phyloP scores from a whole-genome alignment of 2,113 vertebrate species.

The Brachyhypopomus occidentalis region DNA sequence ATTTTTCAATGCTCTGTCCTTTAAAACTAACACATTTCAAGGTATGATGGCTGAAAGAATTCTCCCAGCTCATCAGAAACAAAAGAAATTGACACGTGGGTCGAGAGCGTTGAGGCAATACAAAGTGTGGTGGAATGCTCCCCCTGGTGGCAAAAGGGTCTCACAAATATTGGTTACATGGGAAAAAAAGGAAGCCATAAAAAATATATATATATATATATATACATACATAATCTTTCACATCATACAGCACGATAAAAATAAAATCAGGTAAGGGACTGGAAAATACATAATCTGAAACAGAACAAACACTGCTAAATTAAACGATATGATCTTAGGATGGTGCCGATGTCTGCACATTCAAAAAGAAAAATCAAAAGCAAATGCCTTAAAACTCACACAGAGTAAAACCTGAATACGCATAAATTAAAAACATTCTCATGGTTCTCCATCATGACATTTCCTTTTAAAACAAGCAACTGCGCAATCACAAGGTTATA shows the following conservation, averaged over 20 bases:
- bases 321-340: no score
- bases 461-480: no score
- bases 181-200: not conserved
- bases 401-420: not conserved
- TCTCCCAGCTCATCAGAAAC: not conserved
- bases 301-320: no score
- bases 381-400: not conserved
- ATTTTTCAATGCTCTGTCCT: not conserved
- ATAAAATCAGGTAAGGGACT: no score
- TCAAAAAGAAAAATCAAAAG: not conserved
- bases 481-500: no score
- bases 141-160: slow-evolving; percentile 39
- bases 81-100: not conserved
- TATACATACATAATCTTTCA: no score
- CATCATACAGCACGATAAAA: no score
- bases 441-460: no score
- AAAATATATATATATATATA: not conserved
- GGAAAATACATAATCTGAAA: no score
- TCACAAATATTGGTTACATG: not conserved
- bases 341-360: no score
- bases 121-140: slow-evolving; percentile 17
- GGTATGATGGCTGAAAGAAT: not conserved
- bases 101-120: not conserved
- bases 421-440: not conserved
- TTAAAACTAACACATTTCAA: not conserved